Base-by-base conservation (phyloP, 2,888 invertebrate species). In the Troglohyphantes excavatus region DNA sequence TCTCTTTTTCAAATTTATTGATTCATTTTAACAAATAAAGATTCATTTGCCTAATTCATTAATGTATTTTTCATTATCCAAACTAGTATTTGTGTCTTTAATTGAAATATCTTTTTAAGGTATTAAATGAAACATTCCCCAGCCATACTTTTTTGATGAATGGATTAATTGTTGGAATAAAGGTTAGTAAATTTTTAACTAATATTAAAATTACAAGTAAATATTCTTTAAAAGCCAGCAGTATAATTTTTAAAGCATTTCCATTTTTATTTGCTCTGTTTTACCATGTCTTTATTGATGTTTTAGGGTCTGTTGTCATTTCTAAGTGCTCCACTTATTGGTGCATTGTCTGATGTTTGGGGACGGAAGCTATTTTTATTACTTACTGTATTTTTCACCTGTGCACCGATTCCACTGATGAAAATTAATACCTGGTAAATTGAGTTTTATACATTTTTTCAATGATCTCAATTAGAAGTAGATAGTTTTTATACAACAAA, bases 71-170 rank as follows among this genome's bases (percentile, higher is more conserved):
- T n/a, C n/a, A n/a, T n/a, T n/a, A n/a, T n/a, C n/a, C n/a, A n/a
- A n/a, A n/a, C n/a, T n/a, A n/a, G n/a, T n/a, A n/a, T n/a, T n/a
- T n/a, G n/a, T n/a, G n/a, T n/a, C n/a, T 39, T 1, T 39, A 13
- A 11, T 39, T 1, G 9, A 39, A 39, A 39, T 63, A 23, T 67
- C 13, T 43, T 73, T 93, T 94, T 72, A 93, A 95, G 95, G 97
- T 98, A 92, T 95, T 99, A 92, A 99, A 99, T 94, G 97, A 96
- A 93, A 99, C 99, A 90, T 99, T 99, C 95, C 99, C 99, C 92
- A 97, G 98, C 94, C 99, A 99, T 94, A 99, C 99, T 93, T 99
- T 99, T 94, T 95, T 99, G 90, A 99, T 99, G 98, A 99, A 99
- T 95, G 99, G 99, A 91, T 95, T 99, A 92, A 99, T 99, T 93